Percentiles rank a stretch among this genome's conserved stretches.
phyloP scores from a whole-genome alignment of 2,888 invertebrate species.

The Gibbula magus region DNA sequence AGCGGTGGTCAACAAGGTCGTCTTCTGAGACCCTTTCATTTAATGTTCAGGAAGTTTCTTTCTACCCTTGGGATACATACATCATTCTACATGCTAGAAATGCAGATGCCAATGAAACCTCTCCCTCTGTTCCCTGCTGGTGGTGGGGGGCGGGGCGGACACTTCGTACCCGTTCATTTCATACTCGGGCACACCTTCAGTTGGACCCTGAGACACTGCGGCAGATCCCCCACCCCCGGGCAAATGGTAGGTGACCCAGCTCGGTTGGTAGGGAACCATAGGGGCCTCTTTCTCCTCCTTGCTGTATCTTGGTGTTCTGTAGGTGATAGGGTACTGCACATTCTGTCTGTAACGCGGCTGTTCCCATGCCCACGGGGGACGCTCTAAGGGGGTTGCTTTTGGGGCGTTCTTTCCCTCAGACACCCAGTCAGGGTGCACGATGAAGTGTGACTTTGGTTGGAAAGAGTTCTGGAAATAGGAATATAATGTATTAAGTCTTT shows the following conservation, averaged over 20 bases:
- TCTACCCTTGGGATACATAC: no score
- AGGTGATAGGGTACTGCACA: constrained; percentile 45
- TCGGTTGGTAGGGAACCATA: neutral
- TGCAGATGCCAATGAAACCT: constrained; percentile 4
- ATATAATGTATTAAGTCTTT: neutral
- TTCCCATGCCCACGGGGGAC: constrained; percentile 67
- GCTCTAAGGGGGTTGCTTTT: constrained; percentile 52
- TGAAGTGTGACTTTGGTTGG: constrained; percentile 57
- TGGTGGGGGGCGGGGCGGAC: neutral
- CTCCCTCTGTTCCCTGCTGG: neutral
- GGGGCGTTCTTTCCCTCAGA: constrained; percentile 60
- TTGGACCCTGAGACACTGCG: no score
- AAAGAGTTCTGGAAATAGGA: constrained; percentile 56
- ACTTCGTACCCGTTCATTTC: no score
- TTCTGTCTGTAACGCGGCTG: constrained; percentile 63
- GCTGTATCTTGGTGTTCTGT: constrained; percentile 18
- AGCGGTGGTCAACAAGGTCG: no score
- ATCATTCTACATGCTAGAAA: neutral
- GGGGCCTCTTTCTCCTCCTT: constrained; percentile 1
- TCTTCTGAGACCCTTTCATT: no score
- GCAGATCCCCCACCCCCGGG: no score
- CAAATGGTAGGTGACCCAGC: no score
- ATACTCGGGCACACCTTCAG: no score
- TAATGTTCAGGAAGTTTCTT: no score
- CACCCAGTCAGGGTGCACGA: constrained; percentile 65